phyloP scores from a whole-genome alignment of 1,140 invertebrate genomes.

The Brachystomella parvula region DNA sequence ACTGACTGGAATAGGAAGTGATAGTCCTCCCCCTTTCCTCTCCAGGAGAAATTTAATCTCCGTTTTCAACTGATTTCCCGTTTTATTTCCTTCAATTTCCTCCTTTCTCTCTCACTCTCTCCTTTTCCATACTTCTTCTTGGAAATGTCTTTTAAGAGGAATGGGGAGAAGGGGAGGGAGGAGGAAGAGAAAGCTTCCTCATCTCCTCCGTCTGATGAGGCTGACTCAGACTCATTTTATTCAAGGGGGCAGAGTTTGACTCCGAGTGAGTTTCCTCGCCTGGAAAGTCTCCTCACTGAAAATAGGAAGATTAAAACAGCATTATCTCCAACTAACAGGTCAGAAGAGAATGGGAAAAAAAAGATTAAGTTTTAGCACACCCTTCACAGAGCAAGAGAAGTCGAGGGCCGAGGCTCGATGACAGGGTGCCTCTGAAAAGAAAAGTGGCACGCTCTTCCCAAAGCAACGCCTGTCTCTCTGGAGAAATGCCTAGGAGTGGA shows the following conservation, averaged over 20 bases:
- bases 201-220: neutral
- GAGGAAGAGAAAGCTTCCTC: neutral
- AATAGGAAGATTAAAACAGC: neutral
- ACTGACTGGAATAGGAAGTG: too few species aligned
- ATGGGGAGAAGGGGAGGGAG: neutral
- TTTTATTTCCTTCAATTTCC: slow-evolving; percentile 13
- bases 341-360: neutral
- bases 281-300: neutral
- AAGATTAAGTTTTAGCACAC: neutral
- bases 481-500: neutral
- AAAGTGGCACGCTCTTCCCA: neutral
- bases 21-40: too few species aligned
- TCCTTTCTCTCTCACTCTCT: neutral
- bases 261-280: neutral
- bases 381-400: neutral
- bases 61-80: slow-evolving; percentile 9
- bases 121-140: too few species aligned
- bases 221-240: slow-evolving; percentile 1
- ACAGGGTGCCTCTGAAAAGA: neutral
- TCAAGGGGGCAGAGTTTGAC: neutral
- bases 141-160: neutral
- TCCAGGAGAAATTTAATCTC: neutral
- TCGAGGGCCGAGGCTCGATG: too few species aligned
- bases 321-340: slow-evolving; percentile 8
- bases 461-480: neutral